phyloP scores from a whole-genome alignment of 2,113 vertebrate genomes.

The Tamias sibiricus region DNA sequence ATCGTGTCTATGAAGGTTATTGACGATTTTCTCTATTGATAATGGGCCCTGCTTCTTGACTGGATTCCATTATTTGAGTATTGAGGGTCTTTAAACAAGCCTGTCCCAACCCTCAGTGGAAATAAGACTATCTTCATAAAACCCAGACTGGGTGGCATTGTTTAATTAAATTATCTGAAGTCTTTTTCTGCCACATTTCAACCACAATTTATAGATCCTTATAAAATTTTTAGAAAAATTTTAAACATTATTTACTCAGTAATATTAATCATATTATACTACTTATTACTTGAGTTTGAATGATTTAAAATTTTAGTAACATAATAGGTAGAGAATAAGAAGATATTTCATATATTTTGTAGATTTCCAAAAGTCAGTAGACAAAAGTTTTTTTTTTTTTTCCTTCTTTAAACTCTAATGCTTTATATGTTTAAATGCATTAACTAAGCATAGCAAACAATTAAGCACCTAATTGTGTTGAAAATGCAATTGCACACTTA shows the following conservation, averaged over 20 bases:
- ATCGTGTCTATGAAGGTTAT: not conserved
- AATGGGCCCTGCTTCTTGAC: not conserved
- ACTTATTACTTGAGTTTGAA: not conserved
- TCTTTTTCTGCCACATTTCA: not conserved
- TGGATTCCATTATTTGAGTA: not conserved
- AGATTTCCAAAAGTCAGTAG: slow-evolving; percentile 22
- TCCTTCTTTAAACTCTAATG: not conserved
- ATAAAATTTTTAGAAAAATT: not conserved
- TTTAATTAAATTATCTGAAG: not conserved
- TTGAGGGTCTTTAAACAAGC: not conserved
- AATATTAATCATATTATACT: not conserved
- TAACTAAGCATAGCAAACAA: not conserved
- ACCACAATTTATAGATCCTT: not conserved
- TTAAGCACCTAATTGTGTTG: slow-evolving; percentile 47
- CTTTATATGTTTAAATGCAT: slow-evolving; percentile 18
- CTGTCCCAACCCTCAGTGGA: not conserved
- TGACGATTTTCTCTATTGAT: not conserved
- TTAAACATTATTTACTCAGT: not conserved
- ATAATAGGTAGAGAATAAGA: not conserved
- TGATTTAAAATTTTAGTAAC: not conserved
- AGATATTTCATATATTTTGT: not conserved
- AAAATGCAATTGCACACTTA: slow-evolving; percentile 49
- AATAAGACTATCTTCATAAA: not conserved
- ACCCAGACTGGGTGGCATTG: not conserved
- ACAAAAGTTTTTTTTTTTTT: not conserved